Conservation (phyloP, 2,113 vertebrate species). For the Mungos mungo region DNA sequence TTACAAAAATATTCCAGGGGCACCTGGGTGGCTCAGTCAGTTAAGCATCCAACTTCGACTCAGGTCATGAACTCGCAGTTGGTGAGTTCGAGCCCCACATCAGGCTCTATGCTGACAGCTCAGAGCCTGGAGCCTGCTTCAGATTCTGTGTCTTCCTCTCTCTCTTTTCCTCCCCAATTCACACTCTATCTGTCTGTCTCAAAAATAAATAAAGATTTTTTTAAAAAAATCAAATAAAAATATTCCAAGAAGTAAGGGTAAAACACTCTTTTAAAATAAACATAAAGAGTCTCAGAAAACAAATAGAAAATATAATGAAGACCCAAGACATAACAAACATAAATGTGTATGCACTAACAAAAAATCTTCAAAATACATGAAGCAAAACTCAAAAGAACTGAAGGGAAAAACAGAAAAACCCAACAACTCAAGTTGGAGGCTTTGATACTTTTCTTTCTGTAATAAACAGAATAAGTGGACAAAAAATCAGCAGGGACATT, state of each 20-base stretch:
- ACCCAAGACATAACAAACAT: not conserved
- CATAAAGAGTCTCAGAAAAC: not conserved
- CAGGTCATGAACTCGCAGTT: not conserved
- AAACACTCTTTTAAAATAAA: not conserved
- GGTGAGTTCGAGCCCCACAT: not conserved
- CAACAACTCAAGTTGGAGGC: not conserved
- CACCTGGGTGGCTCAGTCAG: not conserved
- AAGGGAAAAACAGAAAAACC: not conserved
- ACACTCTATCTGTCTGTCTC: not conserved
- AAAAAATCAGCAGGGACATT: not conserved
- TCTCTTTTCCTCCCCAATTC: not conserved
- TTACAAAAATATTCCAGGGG: not conserved
- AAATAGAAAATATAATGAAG: not conserved
- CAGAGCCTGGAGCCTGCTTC: not conserved
- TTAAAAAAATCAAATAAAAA: no score
- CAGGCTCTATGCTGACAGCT: not conserved
- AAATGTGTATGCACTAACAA: not conserved
- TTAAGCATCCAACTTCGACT: not conserved
- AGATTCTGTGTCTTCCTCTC: not conserved
- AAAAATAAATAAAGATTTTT: no score
- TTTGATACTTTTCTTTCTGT: not conserved
- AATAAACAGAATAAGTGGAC: not conserved
- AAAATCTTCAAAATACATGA: not conserved
- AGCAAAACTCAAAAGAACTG: not conserved
- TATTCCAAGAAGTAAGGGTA: not conserved